A percentile compares a stretch with the other conserved stretches of the same genome.
Evolutionary conservation across 2,797 vertebrate species (phyloP).

Genomic region (Paguma larvata): DNA sequence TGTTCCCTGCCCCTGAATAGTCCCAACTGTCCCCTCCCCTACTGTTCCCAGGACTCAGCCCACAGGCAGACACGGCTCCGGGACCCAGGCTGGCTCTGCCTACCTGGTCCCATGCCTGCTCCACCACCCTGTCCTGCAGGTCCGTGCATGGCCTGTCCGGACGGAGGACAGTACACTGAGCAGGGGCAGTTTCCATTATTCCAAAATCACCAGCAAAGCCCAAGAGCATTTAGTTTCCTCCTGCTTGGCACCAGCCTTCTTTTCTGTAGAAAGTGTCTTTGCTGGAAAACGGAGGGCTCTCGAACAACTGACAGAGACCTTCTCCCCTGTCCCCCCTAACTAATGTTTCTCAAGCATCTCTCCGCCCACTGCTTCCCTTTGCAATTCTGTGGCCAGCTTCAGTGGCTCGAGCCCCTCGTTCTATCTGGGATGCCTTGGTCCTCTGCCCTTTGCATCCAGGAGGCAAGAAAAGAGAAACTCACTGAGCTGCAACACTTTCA

Average conservation of each 20-base stretch:
- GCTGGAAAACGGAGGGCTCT: neutral
- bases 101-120: too few species aligned
- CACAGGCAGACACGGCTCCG: neutral
- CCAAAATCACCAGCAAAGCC: neutral
- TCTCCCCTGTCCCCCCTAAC: accelerated
- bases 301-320: neutral
- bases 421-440: neutral
- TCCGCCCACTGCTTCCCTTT: neutral
- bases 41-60: neutral
- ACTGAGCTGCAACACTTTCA: neutral
- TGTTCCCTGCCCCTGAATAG: neutral
- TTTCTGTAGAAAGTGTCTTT: neutral
- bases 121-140: neutral
- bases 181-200: neutral
- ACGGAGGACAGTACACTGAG: neutral
- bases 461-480: conserved; percentile 8
- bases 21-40: neutral
- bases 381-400: neutral
- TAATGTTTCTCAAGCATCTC: neutral
- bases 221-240: neutral
- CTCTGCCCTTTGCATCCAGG: neutral
- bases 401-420: neutral
- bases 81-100: neutral
- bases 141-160: neutral
- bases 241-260: neutral